Base-by-base conservation (phyloP, 1,140 invertebrate genomes). In the Theocolax elegans region DNA sequence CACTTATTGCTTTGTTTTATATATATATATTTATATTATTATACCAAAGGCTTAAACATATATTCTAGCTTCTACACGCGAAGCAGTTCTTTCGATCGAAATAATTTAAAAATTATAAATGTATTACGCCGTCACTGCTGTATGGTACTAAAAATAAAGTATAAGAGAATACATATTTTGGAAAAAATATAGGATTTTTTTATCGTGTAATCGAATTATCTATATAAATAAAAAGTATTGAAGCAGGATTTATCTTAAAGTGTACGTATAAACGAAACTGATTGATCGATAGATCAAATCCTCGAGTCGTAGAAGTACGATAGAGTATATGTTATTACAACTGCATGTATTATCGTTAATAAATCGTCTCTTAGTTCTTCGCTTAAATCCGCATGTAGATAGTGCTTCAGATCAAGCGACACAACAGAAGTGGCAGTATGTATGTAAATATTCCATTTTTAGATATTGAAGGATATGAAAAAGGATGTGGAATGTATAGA, bases 381-480 rank as follows among this genome's bases (percentile, higher is more conserved):
- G 31, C n/a, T 70, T 3, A 49, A 48, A 56, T 64, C 31, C 48
- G 17, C 21, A 54, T 58, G 29, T 64, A 38, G 8, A 58, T 49
- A 40, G 68, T 71, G 53, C 68, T 71, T 7, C 15, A 21, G 68
- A 62, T 58, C 12, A 64, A 64, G 68, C 51, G 21, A 38, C 60
- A 58, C 13, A 48, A 64, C 31, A 60, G 53, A 48, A 1, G 42
- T 64, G 60, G 9, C 23, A 60, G n/a, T n/a, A n/a, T n/a, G n/a
- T n/a, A n/a, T n/a, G n/a, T n/a, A n/a, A n/a, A n/a, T n/a, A n/a
- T n/a, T n/a, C n/a, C n/a, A 71, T 64, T 25, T 38, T 71, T 25
- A 19, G 60, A 71, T 64, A 19, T 48, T 12, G 48, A 8, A 58
- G 60, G 48, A 54, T 63, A 49, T 25, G 15, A 38, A 23, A 17